phyloP scores from a whole-genome alignment of 2,888 invertebrate species.

The Cephus pygmeus region DNA sequence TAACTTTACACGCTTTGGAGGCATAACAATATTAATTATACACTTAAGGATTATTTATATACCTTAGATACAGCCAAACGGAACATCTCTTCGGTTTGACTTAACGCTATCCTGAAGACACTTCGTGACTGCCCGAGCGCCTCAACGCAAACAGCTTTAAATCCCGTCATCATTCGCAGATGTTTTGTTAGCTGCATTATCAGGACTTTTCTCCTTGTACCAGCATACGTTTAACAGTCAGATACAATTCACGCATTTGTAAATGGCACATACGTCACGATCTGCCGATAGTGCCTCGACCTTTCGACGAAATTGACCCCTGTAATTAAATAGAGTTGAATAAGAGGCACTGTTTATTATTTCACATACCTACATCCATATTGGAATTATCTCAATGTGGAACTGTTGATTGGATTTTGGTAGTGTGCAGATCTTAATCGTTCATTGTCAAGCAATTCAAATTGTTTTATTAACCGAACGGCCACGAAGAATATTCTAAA shows the following conservation, averaged over 20 bases:
- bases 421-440: background rate
- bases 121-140: conserved; percentile 32
- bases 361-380: background rate
- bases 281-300: background rate
- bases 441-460: background rate
- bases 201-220: background rate
- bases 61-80: conserved; percentile 31
- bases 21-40: background rate
- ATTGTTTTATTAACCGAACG: background rate
- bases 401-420: background rate
- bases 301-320: background rate
- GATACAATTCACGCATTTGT: background rate
- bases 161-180: conserved; percentile 28
- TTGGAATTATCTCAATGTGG: background rate
- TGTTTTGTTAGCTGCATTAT: background rate
- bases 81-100: conserved; percentile 37
- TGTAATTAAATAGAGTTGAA: background rate
- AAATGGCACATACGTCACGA: background rate
- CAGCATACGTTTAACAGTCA: background rate
- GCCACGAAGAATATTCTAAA: background rate
- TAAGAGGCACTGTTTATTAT: background rate
- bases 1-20: background rate
- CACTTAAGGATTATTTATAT: background rate
- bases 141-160: conserved; percentile 26
- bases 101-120: conserved; percentile 30